Evolutionary conservation across 2,888 invertebrate genomes (phyloP).

Genomic region (Scrobipalpa atriplicella): DNA sequence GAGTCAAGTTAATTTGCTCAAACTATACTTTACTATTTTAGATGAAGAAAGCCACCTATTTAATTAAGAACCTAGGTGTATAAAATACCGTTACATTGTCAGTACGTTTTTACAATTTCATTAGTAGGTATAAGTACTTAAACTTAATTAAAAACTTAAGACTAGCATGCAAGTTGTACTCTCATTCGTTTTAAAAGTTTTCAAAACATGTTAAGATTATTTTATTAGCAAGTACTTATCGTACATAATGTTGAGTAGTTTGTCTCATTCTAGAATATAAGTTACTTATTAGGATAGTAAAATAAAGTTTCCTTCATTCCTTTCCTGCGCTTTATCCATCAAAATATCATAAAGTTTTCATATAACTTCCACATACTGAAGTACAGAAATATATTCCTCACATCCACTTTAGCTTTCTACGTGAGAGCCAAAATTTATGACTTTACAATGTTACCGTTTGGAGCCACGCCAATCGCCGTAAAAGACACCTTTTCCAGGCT

Average conservation of each 20-base stretch:
- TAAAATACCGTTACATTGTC: slow-evolving; percentile 48
- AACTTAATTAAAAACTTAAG: slow-evolving; percentile 40
- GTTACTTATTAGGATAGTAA: too few species aligned
- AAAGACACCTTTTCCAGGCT: slow-evolving; percentile 27
- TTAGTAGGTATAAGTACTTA: too few species aligned
- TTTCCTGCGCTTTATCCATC: neutral
- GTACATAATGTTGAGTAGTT: neutral
- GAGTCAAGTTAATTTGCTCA: too few species aligned
- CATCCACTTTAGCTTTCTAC: slow-evolving; percentile 23
- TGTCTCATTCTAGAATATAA: too few species aligned
- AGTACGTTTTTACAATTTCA: slow-evolving; percentile 53
- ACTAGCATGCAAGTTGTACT: slow-evolving; percentile 44
- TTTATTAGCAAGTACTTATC: too few species aligned
- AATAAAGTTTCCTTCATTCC: too few species aligned
- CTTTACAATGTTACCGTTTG: slow-evolving; percentile 27
- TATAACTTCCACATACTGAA: slow-evolving; percentile 14
- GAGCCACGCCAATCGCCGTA: slow-evolving; percentile 23
- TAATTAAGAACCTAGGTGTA: too few species aligned
- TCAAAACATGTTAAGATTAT: neutral
- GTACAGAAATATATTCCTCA: slow-evolving; percentile 24
- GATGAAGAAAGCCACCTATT: too few species aligned
- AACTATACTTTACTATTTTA: too few species aligned
- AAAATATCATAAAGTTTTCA: slow-evolving; percentile 16
- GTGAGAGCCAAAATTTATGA: slow-evolving; percentile 27
- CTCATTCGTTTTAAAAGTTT: slow-evolving; percentile 43